A percentile compares a stretch with the other conserved stretches of the same genome.
Conservation (phyloP, 2,113 vertebrate species). For the Lota lota region DNA sequence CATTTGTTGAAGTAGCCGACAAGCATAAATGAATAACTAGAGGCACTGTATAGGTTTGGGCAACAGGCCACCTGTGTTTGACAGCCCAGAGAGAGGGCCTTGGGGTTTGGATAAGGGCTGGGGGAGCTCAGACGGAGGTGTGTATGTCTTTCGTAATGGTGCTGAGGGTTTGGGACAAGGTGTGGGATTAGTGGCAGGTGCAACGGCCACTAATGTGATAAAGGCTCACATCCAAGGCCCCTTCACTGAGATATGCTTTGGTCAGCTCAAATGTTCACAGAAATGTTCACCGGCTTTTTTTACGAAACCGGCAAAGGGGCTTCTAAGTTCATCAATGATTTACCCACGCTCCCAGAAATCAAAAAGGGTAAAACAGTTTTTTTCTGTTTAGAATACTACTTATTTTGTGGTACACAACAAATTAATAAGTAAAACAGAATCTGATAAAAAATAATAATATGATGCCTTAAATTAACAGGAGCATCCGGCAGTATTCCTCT, state of each 20-base stretch:
- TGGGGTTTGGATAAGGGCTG: slow-evolving; percentile 49
- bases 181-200: slow-evolving; percentile 61
- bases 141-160: slow-evolving; percentile 29
- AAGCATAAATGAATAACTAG: too few species aligned
- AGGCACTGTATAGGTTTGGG: too few species aligned
- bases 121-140: neutral
- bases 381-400: too few species aligned
- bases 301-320: neutral
- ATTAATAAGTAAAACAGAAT: too few species aligned
- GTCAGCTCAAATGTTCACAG: slow-evolving; percentile 53
- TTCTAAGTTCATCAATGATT: neutral
- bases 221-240: slow-evolving; percentile 33
- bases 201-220: slow-evolving; percentile 42
- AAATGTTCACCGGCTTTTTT: slow-evolving; percentile 37
- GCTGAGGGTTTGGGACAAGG: slow-evolving; percentile 9
- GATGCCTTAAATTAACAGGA: too few species aligned
- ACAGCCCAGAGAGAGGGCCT: slow-evolving; percentile 37
- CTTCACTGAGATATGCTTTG: slow-evolving; percentile 51
- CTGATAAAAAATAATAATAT: too few species aligned
- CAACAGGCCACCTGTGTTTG: slow-evolving; percentile 40
- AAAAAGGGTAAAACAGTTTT: too few species aligned
- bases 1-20: too few species aligned
- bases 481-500: too few species aligned
- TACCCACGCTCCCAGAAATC: neutral
- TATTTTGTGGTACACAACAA: too few species aligned